Evolutionary conservation across 2,888 invertebrate species (phyloP).

Genomic region (Lepas anatifera): DNA sequence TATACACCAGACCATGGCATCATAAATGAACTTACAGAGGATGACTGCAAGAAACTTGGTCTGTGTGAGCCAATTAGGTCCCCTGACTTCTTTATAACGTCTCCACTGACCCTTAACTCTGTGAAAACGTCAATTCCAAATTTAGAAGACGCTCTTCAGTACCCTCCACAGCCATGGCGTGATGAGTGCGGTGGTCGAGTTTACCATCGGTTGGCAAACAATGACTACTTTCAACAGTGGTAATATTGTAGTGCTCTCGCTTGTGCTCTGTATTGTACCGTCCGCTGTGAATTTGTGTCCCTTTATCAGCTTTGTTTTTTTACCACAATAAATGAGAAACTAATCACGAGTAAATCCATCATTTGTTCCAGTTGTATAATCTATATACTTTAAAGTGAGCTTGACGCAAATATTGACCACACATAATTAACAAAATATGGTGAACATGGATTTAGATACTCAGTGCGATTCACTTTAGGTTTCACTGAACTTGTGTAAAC

Average conservation of each 20-base stretch:
- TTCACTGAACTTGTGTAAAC: no score
- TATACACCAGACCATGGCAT: neutral
- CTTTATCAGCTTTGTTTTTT: no score
- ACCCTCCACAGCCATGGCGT: neutral
- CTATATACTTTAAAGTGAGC: no score
- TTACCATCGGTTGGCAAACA: neutral
- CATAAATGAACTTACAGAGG: neutral
- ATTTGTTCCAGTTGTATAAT: no score
- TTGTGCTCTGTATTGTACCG: no score
- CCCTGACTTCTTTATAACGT: conserved; percentile 27
- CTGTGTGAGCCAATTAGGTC: neutral
- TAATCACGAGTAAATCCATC: no score
- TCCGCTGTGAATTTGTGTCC: no score
- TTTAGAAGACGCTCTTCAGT: conserved; percentile 37
- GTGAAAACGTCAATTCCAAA: conserved; percentile 80
- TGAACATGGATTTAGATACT: no score
- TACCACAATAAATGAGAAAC: no score
- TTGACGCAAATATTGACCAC: no score
- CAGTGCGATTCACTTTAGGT: no score
- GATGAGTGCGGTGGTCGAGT: neutral
- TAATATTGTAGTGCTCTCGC: neutral
- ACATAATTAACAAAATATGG: no score
- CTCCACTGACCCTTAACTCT: conserved; percentile 30
- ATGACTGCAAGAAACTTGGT: neutral
- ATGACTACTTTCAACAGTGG: neutral